A percentile compares a stretch with the other conserved stretches of the same genome.
phyloP scores from a whole-genome alignment of 2,888 invertebrate genomes.

The Drosophila colorata region DNA sequence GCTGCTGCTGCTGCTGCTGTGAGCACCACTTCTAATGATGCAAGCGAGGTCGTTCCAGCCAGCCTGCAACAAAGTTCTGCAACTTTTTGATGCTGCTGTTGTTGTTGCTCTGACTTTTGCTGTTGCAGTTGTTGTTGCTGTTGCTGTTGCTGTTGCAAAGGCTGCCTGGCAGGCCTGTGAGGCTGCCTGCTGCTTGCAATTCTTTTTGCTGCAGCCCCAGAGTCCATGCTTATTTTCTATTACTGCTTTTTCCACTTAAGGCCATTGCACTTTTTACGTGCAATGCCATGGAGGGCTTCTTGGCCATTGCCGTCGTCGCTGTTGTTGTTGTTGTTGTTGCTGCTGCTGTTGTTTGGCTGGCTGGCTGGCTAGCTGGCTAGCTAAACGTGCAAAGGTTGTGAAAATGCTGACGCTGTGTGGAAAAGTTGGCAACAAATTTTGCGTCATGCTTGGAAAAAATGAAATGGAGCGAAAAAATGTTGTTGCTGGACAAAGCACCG shows the following conservation, averaged over 20 bases:
- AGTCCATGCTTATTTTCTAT: constrained; percentile 80
- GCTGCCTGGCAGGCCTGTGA: constrained; percentile 44
- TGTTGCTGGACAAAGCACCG: constrained; percentile 70
- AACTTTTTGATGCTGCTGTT: constrained; percentile 52
- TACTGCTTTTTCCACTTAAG: constrained; percentile 81
- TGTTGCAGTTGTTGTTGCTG: constrained; percentile 23
- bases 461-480: constrained; percentile 81
- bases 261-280: constrained; percentile 81
- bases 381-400: constrained; percentile 80
- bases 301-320: constrained; percentile 68
- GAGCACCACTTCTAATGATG: constrained; percentile 81
- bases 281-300: constrained; percentile 77
- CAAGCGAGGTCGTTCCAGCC: constrained; percentile 75
- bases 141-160: constrained; percentile 37
- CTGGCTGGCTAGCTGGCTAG: constrained; percentile 31
- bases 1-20: constrained; percentile 35
- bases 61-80: constrained; percentile 60
- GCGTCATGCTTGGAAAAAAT: constrained; percentile 80
- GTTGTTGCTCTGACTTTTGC: constrained; percentile 29
- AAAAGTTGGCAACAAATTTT: constrained; percentile 80
- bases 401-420: constrained; percentile 76
- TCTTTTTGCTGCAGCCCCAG: constrained; percentile 63
- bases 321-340: constrained; percentile 30
- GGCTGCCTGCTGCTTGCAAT: constrained; percentile 63
- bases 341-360: constrained; percentile 11